phyloP scores from a whole-genome alignment of 2,888 invertebrate genomes.

The Gnatocerus cornutus region DNA sequence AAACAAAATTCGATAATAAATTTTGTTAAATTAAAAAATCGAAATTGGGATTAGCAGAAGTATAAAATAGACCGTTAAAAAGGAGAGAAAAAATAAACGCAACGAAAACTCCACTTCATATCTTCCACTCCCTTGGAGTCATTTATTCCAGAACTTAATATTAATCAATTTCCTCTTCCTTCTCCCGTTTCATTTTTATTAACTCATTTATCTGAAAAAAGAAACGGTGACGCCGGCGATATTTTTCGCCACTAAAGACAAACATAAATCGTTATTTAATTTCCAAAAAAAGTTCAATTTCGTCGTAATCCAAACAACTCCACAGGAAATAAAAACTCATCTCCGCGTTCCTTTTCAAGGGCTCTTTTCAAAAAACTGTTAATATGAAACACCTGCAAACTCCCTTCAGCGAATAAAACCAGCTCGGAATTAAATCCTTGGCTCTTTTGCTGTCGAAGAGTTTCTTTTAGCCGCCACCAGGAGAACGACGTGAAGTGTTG shows the following conservation, averaged over 20 bases:
- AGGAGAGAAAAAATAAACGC: background rate
- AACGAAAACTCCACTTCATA: background rate
- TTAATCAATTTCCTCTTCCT: slow-evolving; percentile 13
- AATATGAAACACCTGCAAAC: background rate
- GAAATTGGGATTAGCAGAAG: too few relatives aligned
- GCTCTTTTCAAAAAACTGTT: background rate
- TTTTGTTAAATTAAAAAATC: too few relatives aligned
- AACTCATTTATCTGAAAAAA: slow-evolving; percentile 11
- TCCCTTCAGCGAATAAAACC: background rate
- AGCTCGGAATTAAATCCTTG: background rate
- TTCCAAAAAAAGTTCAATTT: background rate
- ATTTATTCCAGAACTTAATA: slow-evolving; percentile 10
- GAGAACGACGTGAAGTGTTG: background rate
- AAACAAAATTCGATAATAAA: too few relatives aligned
- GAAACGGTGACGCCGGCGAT: background rate
- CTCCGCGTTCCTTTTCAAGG: background rate
- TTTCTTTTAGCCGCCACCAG: background rate
- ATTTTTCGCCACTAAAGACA: background rate
- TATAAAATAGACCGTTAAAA: background rate
- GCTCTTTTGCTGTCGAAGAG: background rate
- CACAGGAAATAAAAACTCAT: background rate
- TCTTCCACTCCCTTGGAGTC: background rate
- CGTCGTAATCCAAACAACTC: background rate
- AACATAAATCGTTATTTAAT: slow-evolving; percentile 3
- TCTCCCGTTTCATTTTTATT: slow-evolving; percentile 16